Percentiles rank a stretch among this genome's conserved stretches.
These are phyloP conservation scores for Diabrotica balteata DNA, from an alignment of 2,888 invertebrate species.

Conservation along the genomic window DNA sequence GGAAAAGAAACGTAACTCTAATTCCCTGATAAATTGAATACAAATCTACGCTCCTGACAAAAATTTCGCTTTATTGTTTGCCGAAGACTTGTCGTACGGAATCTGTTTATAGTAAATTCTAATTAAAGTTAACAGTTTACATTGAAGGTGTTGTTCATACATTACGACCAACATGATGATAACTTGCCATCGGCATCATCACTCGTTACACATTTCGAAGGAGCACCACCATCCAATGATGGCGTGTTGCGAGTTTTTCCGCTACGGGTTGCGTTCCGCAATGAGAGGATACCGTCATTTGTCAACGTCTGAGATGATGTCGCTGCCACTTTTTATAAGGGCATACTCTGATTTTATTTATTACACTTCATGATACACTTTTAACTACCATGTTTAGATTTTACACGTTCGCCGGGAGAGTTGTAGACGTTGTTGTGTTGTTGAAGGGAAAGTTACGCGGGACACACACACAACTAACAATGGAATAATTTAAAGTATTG, in stretches of 20 bases:
- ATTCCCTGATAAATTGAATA: neutral
- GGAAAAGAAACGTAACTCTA: too few relatives aligned
- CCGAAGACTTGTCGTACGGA: constrained; percentile 52
- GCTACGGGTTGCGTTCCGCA: constrained; percentile 20
- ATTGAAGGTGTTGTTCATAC: constrained; percentile 57
- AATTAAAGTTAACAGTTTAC: constrained; percentile 57
- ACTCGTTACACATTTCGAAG: constrained; percentile 42
- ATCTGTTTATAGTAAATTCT: constrained; percentile 58
- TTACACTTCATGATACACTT: constrained; percentile 36
- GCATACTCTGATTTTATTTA: constrained; percentile 36
- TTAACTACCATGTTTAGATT: constrained; percentile 36
- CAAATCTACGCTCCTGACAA: constrained; percentile 25
- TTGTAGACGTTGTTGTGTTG: constrained; percentile 8
- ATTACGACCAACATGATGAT: constrained; percentile 54
- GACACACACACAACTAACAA: constrained; percentile 7
- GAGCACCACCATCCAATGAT: constrained; percentile 11
- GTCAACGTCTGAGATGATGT: constrained; percentile 36
- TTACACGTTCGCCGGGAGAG: constrained; percentile 31
- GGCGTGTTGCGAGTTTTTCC: constrained; percentile 25
- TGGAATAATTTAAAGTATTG: neutral
- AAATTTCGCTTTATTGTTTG: constrained; percentile 39
- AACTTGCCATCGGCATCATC: constrained; percentile 47
- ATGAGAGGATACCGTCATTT: constrained; percentile 34
- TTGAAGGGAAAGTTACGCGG: constrained; percentile 10
- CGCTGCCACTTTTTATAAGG: constrained; percentile 36